Conservation (phyloP, 2,113 vertebrate species). For the Synodontis membranacea region DNA sequence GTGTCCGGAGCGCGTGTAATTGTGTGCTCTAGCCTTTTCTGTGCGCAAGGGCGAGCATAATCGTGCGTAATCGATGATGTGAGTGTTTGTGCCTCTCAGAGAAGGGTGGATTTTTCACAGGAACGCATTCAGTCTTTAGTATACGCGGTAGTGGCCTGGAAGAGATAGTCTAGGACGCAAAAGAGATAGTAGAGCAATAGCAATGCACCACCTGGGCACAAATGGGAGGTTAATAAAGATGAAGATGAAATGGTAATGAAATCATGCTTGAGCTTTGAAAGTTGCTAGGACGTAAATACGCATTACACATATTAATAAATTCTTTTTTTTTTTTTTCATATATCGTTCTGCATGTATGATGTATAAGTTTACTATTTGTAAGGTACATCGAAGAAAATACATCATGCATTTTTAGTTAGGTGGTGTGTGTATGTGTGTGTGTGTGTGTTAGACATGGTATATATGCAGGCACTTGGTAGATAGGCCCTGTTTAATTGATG, state of each 20-base stretch:
- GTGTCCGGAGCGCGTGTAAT: constrained; percentile 76
- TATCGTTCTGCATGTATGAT: neutral
- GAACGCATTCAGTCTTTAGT: neutral
- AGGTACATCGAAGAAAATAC: neutral
- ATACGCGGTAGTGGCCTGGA: neutral
- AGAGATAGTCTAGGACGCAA: constrained; percentile 1
- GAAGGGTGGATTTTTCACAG: constrained; percentile 53
- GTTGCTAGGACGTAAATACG: neutral
- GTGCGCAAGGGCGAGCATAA: constrained; percentile 73
- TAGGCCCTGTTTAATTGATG: constrained; percentile 80
- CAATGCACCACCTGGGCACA: no score
- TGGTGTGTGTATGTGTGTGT: constrained; percentile 19
- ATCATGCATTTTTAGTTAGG: constrained; percentile 22
- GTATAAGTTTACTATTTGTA: neutral
- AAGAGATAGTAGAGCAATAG: neutral
- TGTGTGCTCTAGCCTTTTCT: constrained; percentile 73
- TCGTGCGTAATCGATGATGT: constrained; percentile 78
- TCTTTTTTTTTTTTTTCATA: neutral
- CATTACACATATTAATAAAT: neutral
- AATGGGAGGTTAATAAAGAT: neutral
- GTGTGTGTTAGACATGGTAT: constrained; percentile 44
- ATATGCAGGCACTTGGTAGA: constrained; percentile 48
- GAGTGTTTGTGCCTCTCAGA: constrained; percentile 63
- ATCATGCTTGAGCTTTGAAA: neutral
- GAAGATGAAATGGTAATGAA: neutral